Evolutionary conservation across 2,888 invertebrate species (phyloP).

Genomic region (Eilema sororculum): DNA sequence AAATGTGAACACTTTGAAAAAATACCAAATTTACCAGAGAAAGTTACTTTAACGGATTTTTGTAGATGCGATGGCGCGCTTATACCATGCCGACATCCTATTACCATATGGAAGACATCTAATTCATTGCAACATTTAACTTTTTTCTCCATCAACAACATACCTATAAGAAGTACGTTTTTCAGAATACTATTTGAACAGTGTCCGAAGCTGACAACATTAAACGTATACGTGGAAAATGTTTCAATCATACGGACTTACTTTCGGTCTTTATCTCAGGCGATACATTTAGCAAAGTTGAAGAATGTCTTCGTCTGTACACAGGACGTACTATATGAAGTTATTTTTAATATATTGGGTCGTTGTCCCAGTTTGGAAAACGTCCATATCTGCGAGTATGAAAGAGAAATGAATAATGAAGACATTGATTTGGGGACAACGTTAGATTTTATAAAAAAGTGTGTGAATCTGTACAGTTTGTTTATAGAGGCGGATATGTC

Average conservation of each 20-base stretch:
- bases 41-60: constrained; percentile 59
- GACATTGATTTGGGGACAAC: constrained; percentile 35
- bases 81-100: constrained; percentile 43
- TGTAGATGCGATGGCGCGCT: constrained; percentile 56
- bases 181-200: constrained; percentile 54
- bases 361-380: constrained; percentile 58
- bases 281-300: constrained; percentile 51
- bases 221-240: constrained; percentile 59
- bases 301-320: constrained; percentile 60
- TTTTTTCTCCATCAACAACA: constrained; percentile 57
- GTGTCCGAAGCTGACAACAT: constrained; percentile 53
- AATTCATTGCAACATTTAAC: constrained; percentile 51
- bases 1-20: constrained; percentile 56
- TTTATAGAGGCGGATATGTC: constrained; percentile 62
- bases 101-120: constrained; percentile 46
- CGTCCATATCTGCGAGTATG: constrained; percentile 61
- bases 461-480: constrained; percentile 58
- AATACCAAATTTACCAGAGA: constrained; percentile 51
- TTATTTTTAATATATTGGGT: constrained; percentile 54
- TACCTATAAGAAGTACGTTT: constrained; percentile 54
- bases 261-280: constrained; percentile 45
- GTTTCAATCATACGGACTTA: constrained; percentile 45
- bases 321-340: constrained; percentile 59
- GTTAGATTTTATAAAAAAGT: constrained; percentile 49
- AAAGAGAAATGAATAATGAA: constrained; percentile 43